Conservation (phyloP, 2,888 invertebrate genomes). For the Agonopterix alstromeriana region DNA sequence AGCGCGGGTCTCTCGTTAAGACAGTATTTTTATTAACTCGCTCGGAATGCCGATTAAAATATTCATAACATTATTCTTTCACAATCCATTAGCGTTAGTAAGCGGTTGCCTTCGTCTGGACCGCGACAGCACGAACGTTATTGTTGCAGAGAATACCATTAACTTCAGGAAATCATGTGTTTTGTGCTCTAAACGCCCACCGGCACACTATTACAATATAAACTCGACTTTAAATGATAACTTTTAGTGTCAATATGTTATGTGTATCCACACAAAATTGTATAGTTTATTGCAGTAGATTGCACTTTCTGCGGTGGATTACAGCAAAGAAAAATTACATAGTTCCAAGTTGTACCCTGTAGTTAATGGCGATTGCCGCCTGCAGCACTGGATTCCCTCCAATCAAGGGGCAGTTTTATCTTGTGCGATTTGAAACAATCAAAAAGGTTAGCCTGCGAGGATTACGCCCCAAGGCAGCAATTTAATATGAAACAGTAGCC, state of each 20-base stretch:
- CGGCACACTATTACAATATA: neutral
- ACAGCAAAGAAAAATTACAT: conserved; percentile 35
- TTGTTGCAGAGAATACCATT: conserved; percentile 10
- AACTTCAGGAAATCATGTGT: conserved; percentile 8
- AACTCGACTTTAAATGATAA: conserved; percentile 1
- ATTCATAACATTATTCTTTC: conserved; percentile 60
- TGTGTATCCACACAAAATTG: neutral
- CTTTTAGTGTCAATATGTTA: conserved; percentile 1
- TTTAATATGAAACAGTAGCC: conserved; percentile 47
- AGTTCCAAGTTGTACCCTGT: conserved; percentile 11
- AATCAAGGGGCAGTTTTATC: conserved; percentile 64
- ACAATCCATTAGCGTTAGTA: conserved; percentile 47
- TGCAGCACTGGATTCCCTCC: conserved; percentile 47
- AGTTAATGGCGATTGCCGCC: conserved; percentile 32
- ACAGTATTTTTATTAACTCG: conserved; percentile 69
- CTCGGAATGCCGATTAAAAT: conserved; percentile 64
- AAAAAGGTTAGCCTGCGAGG: conserved; percentile 35
- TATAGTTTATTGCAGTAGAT: neutral
- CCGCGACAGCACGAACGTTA: conserved; percentile 5
- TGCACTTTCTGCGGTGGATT: conserved; percentile 18
- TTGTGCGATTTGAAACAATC: conserved; percentile 58
- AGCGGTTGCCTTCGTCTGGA: conserved; percentile 7
- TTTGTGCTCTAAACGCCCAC: conserved; percentile 3
- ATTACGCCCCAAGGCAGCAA: conserved; percentile 38
- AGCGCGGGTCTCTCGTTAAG: conserved; percentile 54